Base-by-base conservation (phyloP, 1,140 invertebrate species). In the Drosophila virilis region DNA sequence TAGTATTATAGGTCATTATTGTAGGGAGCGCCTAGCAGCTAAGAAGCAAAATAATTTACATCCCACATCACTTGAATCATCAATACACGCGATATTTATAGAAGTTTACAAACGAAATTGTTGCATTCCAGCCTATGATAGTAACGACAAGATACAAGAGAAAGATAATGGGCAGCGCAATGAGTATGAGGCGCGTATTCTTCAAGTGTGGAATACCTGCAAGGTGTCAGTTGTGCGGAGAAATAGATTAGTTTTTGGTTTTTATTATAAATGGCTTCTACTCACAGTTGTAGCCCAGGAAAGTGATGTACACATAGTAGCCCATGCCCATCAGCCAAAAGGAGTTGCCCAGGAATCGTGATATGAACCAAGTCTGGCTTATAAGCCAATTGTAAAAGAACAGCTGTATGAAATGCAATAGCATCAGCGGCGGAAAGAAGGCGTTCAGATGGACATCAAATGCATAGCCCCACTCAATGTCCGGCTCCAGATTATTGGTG, bases 361-460 rank as follows among this genome's bases (percentile, higher is more conserved):
- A 95, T 6, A 97, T 92, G 91, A 96, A 97, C 81, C 95, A 95
- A 64, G 96, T 94, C 60, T 95, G 94, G 80, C 94, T 95, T 54
- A 98, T 96, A 46, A 98, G 93, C 91, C 95, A 94, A 91, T 97
- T 95, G 91, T 97, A 98, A 73, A 99, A 95, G 82, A 98, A 95
- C 45, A 99, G 94, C 92, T 98, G 97, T 82, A 99, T 95, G 77
- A 98, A 96, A 93, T 99, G 98, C 38, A 99, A 94, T 77, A 99
- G 95, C 66, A 99, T 96, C 22, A 99, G 94, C 4, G 98, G 95
- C 59, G 99, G 98, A 72, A 93, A 99, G 93, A 98, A 98, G 7
- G 99, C 98, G 94, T 99, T 99, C 66, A 99, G 94, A 93, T 99
- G 99, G 43, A 99, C 97, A 93, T 99, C 99, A 93, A 99, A 99